phyloP scores from a whole-genome alignment of 1,140 invertebrate species.

The Lasioglossum baleicum region DNA sequence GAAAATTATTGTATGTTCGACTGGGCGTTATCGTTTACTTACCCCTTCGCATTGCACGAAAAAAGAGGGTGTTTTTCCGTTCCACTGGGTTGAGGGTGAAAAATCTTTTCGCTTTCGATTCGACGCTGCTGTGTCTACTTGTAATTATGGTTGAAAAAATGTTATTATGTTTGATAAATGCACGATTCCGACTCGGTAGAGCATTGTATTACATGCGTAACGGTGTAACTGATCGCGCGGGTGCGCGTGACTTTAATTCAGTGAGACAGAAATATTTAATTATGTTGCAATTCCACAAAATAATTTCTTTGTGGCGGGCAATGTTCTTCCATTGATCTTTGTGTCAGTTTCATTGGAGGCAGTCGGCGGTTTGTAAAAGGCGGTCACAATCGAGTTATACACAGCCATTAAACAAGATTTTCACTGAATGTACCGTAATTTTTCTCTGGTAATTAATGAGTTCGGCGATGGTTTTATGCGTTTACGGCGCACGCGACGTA shows the following conservation, averaged over 20 bases:
- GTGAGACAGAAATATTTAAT: slow-evolving; percentile 2
- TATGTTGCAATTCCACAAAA: neutral
- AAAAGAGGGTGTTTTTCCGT: neutral
- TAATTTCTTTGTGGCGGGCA: neutral
- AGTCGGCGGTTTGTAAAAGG: neutral
- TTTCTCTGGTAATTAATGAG: neutral
- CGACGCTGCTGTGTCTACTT: neutral
- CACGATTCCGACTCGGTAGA: neutral
- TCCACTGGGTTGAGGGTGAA: neutral
- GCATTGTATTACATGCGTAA: neutral
- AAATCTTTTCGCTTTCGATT: neutral
- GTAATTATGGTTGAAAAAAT: neutral
- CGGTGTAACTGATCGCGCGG: neutral
- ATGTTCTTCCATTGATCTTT: neutral
- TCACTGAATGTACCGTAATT: neutral
- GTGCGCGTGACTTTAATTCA: neutral
- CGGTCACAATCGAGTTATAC: neutral
- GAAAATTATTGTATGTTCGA: slow-evolving; percentile 15
- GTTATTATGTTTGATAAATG: neutral
- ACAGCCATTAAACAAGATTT: neutral
- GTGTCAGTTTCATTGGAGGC: neutral
- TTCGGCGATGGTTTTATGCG: no score
- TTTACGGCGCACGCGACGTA: no score
- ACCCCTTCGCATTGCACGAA: neutral
- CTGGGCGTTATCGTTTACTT: neutral